Evolutionary conservation across 1,140 invertebrate species (phyloP).

Genomic region (Sycophila sp.): DNA sequence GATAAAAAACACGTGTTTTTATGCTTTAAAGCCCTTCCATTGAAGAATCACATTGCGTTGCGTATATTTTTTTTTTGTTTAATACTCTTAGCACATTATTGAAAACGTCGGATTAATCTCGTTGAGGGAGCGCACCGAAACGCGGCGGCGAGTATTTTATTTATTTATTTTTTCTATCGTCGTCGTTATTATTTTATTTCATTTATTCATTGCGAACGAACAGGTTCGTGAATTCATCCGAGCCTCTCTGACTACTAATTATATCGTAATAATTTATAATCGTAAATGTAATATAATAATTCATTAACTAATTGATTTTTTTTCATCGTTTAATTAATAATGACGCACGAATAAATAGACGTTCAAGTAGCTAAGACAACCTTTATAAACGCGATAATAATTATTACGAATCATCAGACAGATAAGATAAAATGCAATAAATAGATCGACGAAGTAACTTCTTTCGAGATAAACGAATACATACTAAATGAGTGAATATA

Average conservation of each 20-base stretch:
- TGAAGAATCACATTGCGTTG: background rate
- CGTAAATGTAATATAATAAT: slow-evolving; percentile 25
- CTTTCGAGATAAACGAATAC: slow-evolving; percentile 17
- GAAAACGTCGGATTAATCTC: slow-evolving; percentile 10
- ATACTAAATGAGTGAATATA: slow-evolving; percentile 26
- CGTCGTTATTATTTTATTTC: no score
- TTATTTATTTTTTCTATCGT: no score
- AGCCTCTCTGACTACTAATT: slow-evolving; percentile 29
- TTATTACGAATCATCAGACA: slow-evolving; percentile 13
- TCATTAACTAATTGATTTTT: slow-evolving; percentile 30
- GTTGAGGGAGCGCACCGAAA: background rate
- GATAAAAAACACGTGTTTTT: background rate
- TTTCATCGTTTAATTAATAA: slow-evolving; percentile 22
- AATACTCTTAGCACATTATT: slow-evolving; percentile 8
- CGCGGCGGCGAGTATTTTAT: slow-evolving; percentile 10
- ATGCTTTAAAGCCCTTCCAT: no score
- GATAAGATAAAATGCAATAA: slow-evolving; percentile 33
- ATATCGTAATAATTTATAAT: slow-evolving; percentile 34
- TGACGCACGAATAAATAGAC: slow-evolving; percentile 36
- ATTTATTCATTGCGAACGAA: background rate
- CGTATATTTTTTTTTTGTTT: slow-evolving; percentile 2
- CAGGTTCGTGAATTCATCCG: slow-evolving; percentile 27
- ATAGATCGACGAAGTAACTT: slow-evolving; percentile 24
- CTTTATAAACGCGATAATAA: slow-evolving; percentile 10
- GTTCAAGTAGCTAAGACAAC: slow-evolving; percentile 27